These are phyloP conservation scores for Drepanosiphum platanoidis DNA, from an alignment of 2,888 invertebrate species.

Conservation along the genomic window DNA sequence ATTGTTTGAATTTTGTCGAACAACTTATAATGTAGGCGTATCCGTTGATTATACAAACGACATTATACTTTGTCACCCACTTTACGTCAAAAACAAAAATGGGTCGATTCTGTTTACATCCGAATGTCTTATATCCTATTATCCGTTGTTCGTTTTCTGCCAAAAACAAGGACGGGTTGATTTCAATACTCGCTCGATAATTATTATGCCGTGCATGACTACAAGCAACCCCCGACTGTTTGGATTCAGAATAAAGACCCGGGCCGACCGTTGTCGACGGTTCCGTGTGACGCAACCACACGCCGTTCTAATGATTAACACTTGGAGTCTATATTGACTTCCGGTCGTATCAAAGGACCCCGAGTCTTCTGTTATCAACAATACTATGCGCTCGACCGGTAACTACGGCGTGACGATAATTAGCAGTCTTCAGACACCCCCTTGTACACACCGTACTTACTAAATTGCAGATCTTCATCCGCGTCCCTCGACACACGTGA, in stretches of 20 bases:
- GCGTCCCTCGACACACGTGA: too few species aligned
- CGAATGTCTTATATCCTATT: not conserved
- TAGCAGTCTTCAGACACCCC: not conserved
- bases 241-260: constrained; percentile 9
- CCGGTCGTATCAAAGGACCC: not conserved
- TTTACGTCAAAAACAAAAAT: constrained; percentile 35
- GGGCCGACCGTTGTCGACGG: not conserved
- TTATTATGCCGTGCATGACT: constrained; percentile 3
- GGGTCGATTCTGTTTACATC: constrained; percentile 25
- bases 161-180: constrained; percentile 30
- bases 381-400: constrained; percentile 7
- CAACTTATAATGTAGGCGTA: too few species aligned
- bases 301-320: constrained; percentile 11
- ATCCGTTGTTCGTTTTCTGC: constrained; percentile 6
- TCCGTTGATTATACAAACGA: too few species aligned
- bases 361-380: not conserved
- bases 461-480: not conserved
- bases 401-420: not conserved
- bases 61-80: too few species aligned
- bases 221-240: not conserved
- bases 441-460: not conserved
- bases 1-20: too few species aligned
- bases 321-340: not conserved
- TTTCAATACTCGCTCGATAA: constrained; percentile 7
- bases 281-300: not conserved